These are phyloP conservation scores for Podarcis siculus DNA, from an alignment of 2,797 vertebrate genomes.

Conservation along the genomic window DNA sequence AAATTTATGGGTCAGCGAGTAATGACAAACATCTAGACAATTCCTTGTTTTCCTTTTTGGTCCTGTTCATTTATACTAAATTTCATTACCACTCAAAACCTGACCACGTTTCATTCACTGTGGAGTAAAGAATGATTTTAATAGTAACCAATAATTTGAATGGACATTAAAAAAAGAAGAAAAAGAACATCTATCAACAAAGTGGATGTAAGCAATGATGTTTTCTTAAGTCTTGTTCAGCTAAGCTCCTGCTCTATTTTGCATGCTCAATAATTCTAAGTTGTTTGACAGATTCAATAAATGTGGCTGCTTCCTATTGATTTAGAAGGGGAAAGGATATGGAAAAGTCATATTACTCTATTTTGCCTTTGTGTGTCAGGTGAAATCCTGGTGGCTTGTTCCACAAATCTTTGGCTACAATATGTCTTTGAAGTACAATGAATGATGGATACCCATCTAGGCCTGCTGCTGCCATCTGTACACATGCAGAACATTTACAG, in stretches of 20 bases:
- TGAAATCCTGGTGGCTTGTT: background rate
- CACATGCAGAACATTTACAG: background rate
- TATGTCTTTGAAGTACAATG: background rate
- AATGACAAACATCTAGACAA: background rate
- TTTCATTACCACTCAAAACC: background rate
- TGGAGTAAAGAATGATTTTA: background rate
- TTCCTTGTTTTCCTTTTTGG: background rate
- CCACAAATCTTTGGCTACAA: background rate
- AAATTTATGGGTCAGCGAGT: background rate
- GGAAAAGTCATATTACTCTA: background rate
- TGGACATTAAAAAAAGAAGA: no score
- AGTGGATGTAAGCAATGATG: background rate
- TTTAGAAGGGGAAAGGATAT: constrained; percentile 5
- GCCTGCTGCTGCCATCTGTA: background rate
- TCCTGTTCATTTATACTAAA: background rate
- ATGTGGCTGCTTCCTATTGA: background rate
- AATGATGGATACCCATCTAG: background rate
- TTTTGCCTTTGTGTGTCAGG: background rate
- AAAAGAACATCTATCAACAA: no score
- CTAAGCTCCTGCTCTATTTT: background rate
- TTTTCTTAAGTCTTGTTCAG: background rate
- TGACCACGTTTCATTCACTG: background rate
- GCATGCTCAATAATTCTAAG: background rate
- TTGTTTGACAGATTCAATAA: background rate
- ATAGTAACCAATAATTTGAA: background rate